Evolutionary conservation across 2,113 vertebrate species (phyloP), one percentile per base, ranked within the genome.

Genomic region (Amazona vittata): DNA sequence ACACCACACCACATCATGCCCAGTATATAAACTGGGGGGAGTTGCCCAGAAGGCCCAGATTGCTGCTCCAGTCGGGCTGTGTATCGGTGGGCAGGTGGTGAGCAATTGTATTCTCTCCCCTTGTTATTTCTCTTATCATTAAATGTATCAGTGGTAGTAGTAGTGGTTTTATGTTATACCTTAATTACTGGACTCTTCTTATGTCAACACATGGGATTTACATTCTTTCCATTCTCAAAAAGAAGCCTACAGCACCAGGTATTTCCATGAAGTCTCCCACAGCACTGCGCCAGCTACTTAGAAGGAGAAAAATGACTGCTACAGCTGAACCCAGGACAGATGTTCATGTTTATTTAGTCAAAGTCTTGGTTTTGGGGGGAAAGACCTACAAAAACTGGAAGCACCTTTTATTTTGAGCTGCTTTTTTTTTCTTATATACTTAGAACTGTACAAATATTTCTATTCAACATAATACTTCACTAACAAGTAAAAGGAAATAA

Each of bases 321-420:
- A 24, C 57, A 59, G 21, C 21, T 59, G 57, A 59, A 59, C 57
- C 33, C 33, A 59, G 33, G 33, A 22, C 33, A 59, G 33, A 22
- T 22, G 0, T 47, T 70, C 29, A 24, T 35, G 15, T n/a, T 89
- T 55, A 10, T 80, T 69, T 75, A 57, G 25, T 41, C 10, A 16
- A 77, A 33, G 7, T 67, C 22, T 44, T 57, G 6, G 1, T 1
- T 37, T 83, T 1, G 0, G 1, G 5, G 12, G 12, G 2, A 7
- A 60, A 84, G 41, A 78, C n/a, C 19, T 44, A 46, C 41, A 80
- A 73, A 86, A 60, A 68, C 3, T 57, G 6, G 7, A 46, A 92
- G 59, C 4, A 28, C 3, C 2, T 79, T 78, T 71, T 71, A 37
- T 57, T 76, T 76, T 29, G 8, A 78, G 3, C 31, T 57, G 55